These are phyloP conservation scores for Heliconius hermathena DNA, from an alignment of 1,140 invertebrate species.

Conservation along the genomic window DNA sequence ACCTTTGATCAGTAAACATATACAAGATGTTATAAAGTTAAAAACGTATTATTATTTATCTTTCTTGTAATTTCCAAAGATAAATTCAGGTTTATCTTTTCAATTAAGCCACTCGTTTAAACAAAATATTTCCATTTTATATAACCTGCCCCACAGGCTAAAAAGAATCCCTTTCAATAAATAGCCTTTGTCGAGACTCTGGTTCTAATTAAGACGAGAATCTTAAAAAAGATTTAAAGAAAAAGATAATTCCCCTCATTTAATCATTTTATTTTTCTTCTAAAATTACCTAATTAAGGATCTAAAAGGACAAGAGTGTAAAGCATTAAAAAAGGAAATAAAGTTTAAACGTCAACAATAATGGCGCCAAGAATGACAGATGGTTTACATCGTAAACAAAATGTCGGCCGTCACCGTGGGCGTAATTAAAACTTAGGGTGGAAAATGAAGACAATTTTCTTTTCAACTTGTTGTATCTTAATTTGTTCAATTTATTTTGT, in stretches of 20 bases:
- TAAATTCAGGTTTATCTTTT: background rate
- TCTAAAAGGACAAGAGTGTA: slow-evolving; percentile 45
- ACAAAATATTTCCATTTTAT: slow-evolving; percentile 14
- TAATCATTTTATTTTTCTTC: slow-evolving; percentile 42
- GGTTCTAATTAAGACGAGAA: slow-evolving; percentile 13
- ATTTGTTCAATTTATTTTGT: slow-evolving; percentile 31
- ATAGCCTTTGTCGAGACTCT: slow-evolving; percentile 15
- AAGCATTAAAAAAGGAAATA: slow-evolving; percentile 51
- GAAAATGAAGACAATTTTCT: slow-evolving; percentile 41
- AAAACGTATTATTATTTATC: background rate
- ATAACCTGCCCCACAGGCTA: slow-evolving; percentile 11
- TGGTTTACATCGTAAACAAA: slow-evolving; percentile 70
- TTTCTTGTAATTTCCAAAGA: background rate
- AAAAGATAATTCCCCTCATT: slow-evolving; percentile 20
- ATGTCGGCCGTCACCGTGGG: slow-evolving; percentile 64
- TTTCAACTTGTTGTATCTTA: slow-evolving; percentile 30
- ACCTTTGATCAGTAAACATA: too few species aligned
- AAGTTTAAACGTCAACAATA: slow-evolving; percentile 58
- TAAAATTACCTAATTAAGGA: slow-evolving; percentile 53
- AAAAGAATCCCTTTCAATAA: slow-evolving; percentile 17
- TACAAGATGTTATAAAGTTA: too few species aligned
- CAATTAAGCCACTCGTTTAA: background rate
- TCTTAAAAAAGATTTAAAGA: slow-evolving; percentile 7
- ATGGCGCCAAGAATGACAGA: slow-evolving; percentile 70
- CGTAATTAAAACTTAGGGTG: slow-evolving; percentile 66